Base-by-base conservation (phyloP, 2,797 vertebrate genomes). In the Argya squamiceps region DNA sequence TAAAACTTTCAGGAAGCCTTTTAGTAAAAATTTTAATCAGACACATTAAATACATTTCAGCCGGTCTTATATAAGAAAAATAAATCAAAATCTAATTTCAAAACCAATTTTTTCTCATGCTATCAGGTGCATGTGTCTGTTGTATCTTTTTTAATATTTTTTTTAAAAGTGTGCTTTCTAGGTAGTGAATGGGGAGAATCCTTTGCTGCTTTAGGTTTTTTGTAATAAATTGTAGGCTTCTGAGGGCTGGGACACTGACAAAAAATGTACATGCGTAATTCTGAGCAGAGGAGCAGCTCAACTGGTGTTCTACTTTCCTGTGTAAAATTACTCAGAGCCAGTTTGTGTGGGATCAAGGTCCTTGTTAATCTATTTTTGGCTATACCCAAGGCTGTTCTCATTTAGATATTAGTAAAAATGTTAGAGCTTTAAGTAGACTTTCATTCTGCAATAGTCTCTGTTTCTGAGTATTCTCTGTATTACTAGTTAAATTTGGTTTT, bases 11-110 rank as follows among this genome's bases (percentile, higher is more conserved):
- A 41, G 89, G 88, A 96, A 96, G 67, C 73, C 68, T 81, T 80
- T 58, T 65, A 87, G 81, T 97, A 97, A 96, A 96, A 91, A 93
- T 88, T 92, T 94, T 86, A 90, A 93, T 94, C 52, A 55, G 76
- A 50, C 36, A 49, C 10, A 23, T 88, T 88, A 75, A 82, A 69
- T 95, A 43, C 23, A 69, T 94, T 96, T 93, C 89, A 95, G 24
- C 76, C 91, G 62, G 41, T 69, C 64, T 86, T 60, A 26, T 22
- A 9, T 36, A 89, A 93, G 32, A 64, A 83, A 79, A 94, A 74
- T 56, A n/a, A 92, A 85, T 76, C 6, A 21, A 85, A 92, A 46
- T 90, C 3, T 44, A 53, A 76, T 96, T 92, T 94, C 44, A 50
- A 79, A 93, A 47, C 39, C 3, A 20, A 0, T 73, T 91, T 91